These are phyloP conservation scores for Enteromius viviparus DNA, from an alignment of 2,797 vertebrate genomes.

Conservation along the genomic window DNA sequence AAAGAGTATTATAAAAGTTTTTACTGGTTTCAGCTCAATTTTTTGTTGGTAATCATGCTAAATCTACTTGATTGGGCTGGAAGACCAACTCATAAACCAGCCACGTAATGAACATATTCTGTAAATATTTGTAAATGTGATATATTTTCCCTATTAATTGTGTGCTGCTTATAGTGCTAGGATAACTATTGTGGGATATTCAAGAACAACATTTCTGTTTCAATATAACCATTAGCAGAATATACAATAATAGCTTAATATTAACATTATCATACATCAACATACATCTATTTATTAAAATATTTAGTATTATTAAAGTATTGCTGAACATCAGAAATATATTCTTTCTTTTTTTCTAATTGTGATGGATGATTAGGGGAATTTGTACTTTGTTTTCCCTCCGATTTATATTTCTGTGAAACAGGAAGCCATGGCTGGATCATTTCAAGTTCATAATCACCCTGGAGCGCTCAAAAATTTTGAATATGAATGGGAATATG, in stretches of 20 bases:
- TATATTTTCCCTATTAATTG: background rate
- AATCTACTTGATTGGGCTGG: background rate
- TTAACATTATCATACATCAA: background rate
- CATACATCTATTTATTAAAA: background rate
- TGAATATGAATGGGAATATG: no score
- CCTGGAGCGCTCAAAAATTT: no score
- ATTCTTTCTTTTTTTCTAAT: no score
- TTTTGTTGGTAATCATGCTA: background rate
- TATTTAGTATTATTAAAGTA: background rate
- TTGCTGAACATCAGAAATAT: no score
- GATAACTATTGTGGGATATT: background rate
- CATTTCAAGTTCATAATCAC: no score
- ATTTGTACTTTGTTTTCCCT: no score
- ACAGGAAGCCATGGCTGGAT: no score
- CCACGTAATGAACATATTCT: background rate
- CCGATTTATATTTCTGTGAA: no score
- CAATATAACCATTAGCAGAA: background rate
- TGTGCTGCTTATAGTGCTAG: background rate
- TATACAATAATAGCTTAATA: background rate
- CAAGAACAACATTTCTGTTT: background rate
- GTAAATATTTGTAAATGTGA: background rate
- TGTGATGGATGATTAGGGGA: no score
- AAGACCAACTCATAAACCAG: background rate
- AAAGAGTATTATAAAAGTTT: background rate
- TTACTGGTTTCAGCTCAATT: background rate